Evolutionary conservation across 2,888 invertebrate genomes (phyloP), one percentile per base, ranked within the genome.

Genomic region (Taphrorychus bicolor): DNA sequence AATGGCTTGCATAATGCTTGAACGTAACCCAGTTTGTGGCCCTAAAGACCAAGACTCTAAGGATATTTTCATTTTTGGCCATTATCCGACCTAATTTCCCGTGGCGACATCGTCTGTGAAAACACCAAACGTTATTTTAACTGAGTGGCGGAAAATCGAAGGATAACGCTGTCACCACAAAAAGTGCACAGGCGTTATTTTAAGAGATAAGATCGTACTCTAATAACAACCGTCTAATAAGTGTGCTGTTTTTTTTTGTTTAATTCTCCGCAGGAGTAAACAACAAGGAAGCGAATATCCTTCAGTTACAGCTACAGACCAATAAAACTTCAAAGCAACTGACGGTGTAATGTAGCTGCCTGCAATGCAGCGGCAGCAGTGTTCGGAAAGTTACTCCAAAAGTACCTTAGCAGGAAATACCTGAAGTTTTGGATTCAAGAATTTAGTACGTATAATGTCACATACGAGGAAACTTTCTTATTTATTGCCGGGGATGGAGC

Each of bases 361-460:
- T 51, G 54, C 54, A 54, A 54, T 54, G 54, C 54, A 54, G 54
- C 14, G n/a, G n/a, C 17, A 19, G n/a, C 17, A 19, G 45, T 7
- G 7, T 45, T 45, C 3, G n/a, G 19, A 24, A 24, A 54, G n/a
- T 14, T 54, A 23, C 14, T 54, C 21, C 59, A 19, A 61, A 11
- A 51, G 51, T 22, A 21, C 19, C 51, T 21, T 21, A 51, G 11
- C n/a, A 51, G 42, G 23, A 61, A 54, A 61, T 61, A 61, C 45
- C 61, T 61, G 61, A 53, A 53, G 53, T 61, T 41, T 61, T 22
- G 40, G 45, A 53, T 61, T 54, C 54, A 19, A 17, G 61, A 54
- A 61, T 61, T 54, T 61, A 61, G 53, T 23, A 54, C 61, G 42
- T 42, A 53, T 53, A 61, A 61, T 61, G 61, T 61, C 61, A 61